Percentiles rank a stretch among this genome's conserved stretches.
phyloP scores from a whole-genome alignment of 2,113 vertebrate species.

The Camelus bactrianus region DNA sequence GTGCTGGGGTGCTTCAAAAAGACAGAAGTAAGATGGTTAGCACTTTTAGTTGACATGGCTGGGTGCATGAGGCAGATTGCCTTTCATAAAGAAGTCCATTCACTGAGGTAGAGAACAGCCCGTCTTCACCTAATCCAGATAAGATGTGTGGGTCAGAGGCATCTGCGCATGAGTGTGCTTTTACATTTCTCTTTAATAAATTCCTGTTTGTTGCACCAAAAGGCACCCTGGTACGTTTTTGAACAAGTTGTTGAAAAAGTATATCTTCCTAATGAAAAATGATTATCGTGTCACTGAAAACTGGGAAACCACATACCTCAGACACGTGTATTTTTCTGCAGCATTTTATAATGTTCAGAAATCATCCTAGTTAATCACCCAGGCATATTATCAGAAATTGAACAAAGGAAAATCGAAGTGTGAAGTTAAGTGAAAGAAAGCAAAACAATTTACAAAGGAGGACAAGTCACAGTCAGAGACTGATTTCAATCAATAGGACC shows the following conservation, averaged over 20 bases:
- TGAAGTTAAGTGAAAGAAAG: not conserved
- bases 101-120: not conserved
- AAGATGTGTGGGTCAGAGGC: not conserved
- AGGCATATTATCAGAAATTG: not conserved
- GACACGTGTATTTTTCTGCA: not conserved
- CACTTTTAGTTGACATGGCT: not conserved
- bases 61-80: not conserved
- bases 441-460: not conserved
- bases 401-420: not conserved
- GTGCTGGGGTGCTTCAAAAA: not conserved
- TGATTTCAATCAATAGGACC: not conserved
- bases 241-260: not conserved
- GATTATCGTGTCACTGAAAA: not conserved
- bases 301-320: not conserved
- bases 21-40: not conserved
- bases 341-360: slow-evolving; percentile 29
- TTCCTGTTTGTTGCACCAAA: not conserved
- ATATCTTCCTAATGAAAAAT: slow-evolving; percentile 4
- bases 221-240: not conserved
- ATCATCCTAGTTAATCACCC: not conserved
- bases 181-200: not conserved
- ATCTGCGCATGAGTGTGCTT: not conserved
- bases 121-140: not conserved
- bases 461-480: not conserved
- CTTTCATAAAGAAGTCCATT: not conserved